Evolutionary conservation across 1,140 invertebrate genomes (phyloP), one percentile per base, ranked within the genome.

Genomic region (Pseudomyrmex sp.): DNA sequence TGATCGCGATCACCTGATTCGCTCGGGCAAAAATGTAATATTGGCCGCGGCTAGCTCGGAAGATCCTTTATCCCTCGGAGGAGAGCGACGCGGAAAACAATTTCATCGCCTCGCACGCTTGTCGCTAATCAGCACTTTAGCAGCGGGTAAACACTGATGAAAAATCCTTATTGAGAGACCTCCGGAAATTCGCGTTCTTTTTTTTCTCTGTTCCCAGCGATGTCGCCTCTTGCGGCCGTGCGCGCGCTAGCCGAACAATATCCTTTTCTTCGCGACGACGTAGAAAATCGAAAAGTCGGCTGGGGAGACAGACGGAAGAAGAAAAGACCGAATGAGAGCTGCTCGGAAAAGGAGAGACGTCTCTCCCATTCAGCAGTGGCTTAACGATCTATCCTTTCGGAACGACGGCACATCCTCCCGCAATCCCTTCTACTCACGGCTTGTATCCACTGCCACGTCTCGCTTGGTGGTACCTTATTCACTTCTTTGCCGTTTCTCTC

Each of bases 361-460:
- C 77, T 77, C 85, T 85, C 76, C 89, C 72, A 92, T 92, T 92
- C 90, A 92, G 83, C 86, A 83, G 83, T 89, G 82, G 83, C 90
- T 93, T 90, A 90, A 92, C 91, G 92, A 93, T 93, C 91, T 91
- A 90, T 91, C 90, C 88, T 91, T 92, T 92, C 86, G 91, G 85
- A 85, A 86, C 84, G 90, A 90, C 86, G 88, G 84, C 84, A 86
- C 85, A 84, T 90, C 84, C 80, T 65, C 79, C 66, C 56, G 44
- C 75, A 69, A 69, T 77, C 50, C 50, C 52, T 76, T 44, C 66
- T 72, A 48, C 35, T n/a, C 70, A 75, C 59, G 58, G 35, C 56
- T 58, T 13, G 20, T 58, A 82, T 62, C 70, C 26, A 72, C 79
- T 50, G n/a, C 70, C 62, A 50, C 70, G 26, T 20, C 26, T 35